A percentile compares a stretch with the other conserved stretches of the same genome.
Conservation (phyloP, 2,113 vertebrate genomes). For the Hippocampus abdominalis region DNA sequence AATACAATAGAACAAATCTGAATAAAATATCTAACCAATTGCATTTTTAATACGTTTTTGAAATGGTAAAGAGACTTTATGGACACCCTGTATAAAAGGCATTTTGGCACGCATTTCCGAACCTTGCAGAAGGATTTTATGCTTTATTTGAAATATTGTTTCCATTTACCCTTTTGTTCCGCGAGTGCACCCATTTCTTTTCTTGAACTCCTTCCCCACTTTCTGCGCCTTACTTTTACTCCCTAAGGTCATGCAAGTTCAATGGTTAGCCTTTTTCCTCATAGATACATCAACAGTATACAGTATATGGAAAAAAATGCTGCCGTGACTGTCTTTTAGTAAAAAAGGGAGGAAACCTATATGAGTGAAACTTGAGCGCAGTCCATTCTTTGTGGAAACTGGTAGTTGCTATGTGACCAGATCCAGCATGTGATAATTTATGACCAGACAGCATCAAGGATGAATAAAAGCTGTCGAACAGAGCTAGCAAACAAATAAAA, state of each 20-base stretch:
- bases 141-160: not conserved
- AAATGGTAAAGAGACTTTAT: too few relatives aligned
- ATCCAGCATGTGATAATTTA: slow-evolving; percentile 23
- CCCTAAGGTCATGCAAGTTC: not conserved
- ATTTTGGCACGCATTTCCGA: not conserved
- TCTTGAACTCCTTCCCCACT: not conserved
- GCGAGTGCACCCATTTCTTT: not conserved
- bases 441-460: slow-evolving; percentile 37
- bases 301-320: too few relatives aligned
- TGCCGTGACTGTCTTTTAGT: too few relatives aligned
- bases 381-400: too few relatives aligned
- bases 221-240: not conserved
- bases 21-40: too few relatives aligned
- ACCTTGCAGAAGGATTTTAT: not conserved
- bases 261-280: not conserved
- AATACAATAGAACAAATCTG: too few relatives aligned
- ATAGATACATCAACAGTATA: too few relatives aligned
- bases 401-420: slow-evolving; percentile 24
- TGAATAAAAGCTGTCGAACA: slow-evolving; percentile 41
- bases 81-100: too few relatives aligned
- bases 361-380: slow-evolving; percentile 13
- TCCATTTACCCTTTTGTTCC: not conserved
- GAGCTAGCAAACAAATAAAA: slow-evolving; percentile 15
- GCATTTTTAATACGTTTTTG: too few relatives aligned
- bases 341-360: not conserved